Percentiles rank a stretch among this genome's conserved stretches.
Evolutionary conservation across 2,797 vertebrate genomes (phyloP).

Genomic region (Adrianichthys oophorus): DNA sequence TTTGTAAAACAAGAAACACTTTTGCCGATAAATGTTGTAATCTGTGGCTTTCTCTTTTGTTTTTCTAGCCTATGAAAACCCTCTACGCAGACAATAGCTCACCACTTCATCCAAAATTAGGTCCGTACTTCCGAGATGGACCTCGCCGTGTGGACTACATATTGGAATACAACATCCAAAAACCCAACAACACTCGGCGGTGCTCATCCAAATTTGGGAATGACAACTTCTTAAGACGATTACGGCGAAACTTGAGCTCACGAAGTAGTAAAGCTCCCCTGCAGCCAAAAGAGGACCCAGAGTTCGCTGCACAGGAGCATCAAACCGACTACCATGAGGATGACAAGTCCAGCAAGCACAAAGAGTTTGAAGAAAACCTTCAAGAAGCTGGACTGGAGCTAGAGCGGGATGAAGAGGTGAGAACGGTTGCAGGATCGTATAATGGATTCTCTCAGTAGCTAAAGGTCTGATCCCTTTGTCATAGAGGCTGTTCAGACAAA

Average conservation of each 20-base stretch:
- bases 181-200: conserved; percentile 59
- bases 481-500: too few species aligned
- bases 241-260: conserved; percentile 72
- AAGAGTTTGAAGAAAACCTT: conserved; percentile 92
- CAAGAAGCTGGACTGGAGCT: conserved; percentile 90
- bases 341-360: conserved; percentile 84
- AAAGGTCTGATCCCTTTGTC: too few species aligned
- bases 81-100: conserved; percentile 71
- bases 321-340: conserved; percentile 84
- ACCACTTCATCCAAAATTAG: conserved; percentile 54
- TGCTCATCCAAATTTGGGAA: conserved; percentile 66
- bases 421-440: conserved; percentile 25
- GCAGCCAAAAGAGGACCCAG: conserved; percentile 76
- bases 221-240: conserved; percentile 53
- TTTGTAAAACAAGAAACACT: background rate
- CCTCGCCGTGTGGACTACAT: conserved; percentile 90
- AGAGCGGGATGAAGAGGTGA: conserved; percentile 90
- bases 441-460: conserved; percentile 76
- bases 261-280: conserved; percentile 70
- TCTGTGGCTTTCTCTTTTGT: conserved; percentile 1
- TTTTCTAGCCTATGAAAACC: conserved; percentile 79
- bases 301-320: conserved; percentile 73
- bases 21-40: background rate
- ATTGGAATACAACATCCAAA: conserved; percentile 88
- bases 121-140: conserved; percentile 89